Percentiles rank a stretch among this genome's conserved stretches.
phyloP scores from a whole-genome alignment of 2,888 invertebrate species.

The Brenthis hecate region DNA sequence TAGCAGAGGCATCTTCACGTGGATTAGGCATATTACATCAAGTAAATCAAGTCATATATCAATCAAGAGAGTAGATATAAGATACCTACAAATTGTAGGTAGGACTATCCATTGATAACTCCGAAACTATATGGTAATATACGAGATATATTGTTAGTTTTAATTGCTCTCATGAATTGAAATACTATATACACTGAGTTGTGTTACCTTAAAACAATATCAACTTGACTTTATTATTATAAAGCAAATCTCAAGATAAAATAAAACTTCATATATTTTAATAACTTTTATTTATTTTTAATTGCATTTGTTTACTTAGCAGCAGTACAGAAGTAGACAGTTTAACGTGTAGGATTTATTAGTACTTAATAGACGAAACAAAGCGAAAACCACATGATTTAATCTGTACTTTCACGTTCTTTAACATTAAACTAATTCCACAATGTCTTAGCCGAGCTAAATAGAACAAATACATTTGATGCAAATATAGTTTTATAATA shows the following conservation, averaged over 20 bases:
- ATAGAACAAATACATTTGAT: conserved; percentile 46
- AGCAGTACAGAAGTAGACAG: conserved; percentile 49
- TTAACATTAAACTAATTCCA: conserved; percentile 32
- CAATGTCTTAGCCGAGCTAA: conserved; percentile 43
- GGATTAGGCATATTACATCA: too few relatives aligned
- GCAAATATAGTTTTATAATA: conserved; percentile 33
- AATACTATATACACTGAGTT: too few relatives aligned
- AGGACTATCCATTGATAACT: too few relatives aligned
- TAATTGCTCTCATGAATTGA: too few relatives aligned
- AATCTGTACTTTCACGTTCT: conserved; percentile 33
- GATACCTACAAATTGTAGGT: too few relatives aligned
- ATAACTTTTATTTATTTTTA: conserved; percentile 57
- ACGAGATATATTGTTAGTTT: too few relatives aligned
- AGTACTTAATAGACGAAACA: conserved; percentile 42
- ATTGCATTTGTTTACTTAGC: conserved; percentile 60
- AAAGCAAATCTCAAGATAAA: conserved; percentile 2
- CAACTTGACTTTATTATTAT: not conserved
- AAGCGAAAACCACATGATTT: conserved; percentile 34
- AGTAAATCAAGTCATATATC: too few relatives aligned
- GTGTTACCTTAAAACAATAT: too few relatives aligned
- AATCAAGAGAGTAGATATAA: too few relatives aligned
- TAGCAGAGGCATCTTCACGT: too few relatives aligned
- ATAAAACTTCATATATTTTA: conserved; percentile 24
- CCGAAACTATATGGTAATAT: too few relatives aligned
- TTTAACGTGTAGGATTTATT: conserved; percentile 35